Percentiles rank a stretch among this genome's conserved stretches.
Conservation (phyloP, 2,888 invertebrate genomes). For the Bruchidius siliquastri region DNA sequence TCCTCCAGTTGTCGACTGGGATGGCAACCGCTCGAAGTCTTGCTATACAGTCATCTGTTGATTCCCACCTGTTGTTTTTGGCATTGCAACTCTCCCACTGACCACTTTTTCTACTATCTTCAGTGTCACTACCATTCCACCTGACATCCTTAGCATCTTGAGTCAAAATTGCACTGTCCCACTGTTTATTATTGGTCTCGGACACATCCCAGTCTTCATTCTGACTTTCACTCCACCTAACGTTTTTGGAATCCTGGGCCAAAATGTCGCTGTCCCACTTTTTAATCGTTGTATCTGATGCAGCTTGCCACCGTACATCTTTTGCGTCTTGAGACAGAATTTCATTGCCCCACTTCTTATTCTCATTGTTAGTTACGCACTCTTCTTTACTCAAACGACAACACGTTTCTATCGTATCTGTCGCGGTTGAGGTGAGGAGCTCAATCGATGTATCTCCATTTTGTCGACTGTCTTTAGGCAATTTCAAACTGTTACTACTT, state of each 20-base stretch:
- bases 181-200: not conserved
- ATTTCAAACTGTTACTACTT: not conserved
- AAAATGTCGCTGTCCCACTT: not conserved
- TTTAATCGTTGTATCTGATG: not conserved
- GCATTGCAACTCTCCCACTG: not conserved
- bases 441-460: not conserved
- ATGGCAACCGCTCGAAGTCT: slow-evolving; percentile 68
- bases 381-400: not conserved
- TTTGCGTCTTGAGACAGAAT: not conserved
- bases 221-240: not conserved
- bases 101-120: not conserved
- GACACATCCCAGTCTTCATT: not conserved
- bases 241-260: not conserved
- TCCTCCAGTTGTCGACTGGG: slow-evolving; percentile 56
- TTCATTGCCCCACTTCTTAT: not conserved
- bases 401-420: not conserved
- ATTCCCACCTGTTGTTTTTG: not conserved
- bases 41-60: slow-evolving; percentile 56
- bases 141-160: not conserved
- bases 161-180: not conserved
- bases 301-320: not conserved
- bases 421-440: not conserved
- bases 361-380: too few species aligned
- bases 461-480: not conserved
- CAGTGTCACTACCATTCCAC: not conserved